Evolutionary conservation across 2,888 invertebrate genomes (phyloP).

Genomic region (Catotricha subobsoleta): DNA sequence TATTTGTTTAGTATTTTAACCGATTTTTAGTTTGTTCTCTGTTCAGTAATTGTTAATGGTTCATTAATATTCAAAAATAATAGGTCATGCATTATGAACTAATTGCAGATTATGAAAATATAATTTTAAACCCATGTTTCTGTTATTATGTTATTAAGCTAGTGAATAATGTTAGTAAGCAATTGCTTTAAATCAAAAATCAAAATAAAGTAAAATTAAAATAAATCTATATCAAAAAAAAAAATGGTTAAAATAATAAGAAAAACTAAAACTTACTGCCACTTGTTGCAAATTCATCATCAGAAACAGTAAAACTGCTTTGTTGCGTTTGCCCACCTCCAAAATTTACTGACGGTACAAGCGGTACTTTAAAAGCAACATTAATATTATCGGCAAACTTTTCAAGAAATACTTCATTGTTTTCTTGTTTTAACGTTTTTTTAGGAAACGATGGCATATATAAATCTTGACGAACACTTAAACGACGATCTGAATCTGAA

Average conservation of each 20-base stretch:
- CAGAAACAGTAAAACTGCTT: constrained; percentile 6
- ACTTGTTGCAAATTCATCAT: constrained; percentile 14
- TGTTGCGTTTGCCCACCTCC: neutral
- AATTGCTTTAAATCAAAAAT: neutral
- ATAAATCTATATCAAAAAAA: constrained; percentile 2
- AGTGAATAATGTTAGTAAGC: neutral
- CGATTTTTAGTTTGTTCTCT: too few species aligned
- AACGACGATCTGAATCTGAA: neutral
- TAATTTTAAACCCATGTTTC: too few species aligned
- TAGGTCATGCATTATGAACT: too few species aligned
- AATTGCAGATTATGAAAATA: too few species aligned
- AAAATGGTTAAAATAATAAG: constrained; percentile 9
- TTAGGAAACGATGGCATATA: neutral
- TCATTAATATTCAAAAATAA: too few species aligned
- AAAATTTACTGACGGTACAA: neutral
- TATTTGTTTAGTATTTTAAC: too few species aligned
- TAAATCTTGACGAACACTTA: neutral
- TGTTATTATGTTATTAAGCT: too few species aligned
- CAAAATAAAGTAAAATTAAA: neutral
- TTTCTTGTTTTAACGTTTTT: neutral
- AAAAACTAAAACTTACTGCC: constrained; percentile 13
- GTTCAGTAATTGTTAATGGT: too few species aligned
- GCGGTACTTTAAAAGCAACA: constrained; percentile 18
- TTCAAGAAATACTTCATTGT: constrained; percentile 19
- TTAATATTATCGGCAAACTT: constrained; percentile 18